Evolutionary conservation across 1,140 invertebrate genomes (phyloP), one percentile per base, ranked within the genome.

Genomic region (Macrobrachium rosenbergii): DNA sequence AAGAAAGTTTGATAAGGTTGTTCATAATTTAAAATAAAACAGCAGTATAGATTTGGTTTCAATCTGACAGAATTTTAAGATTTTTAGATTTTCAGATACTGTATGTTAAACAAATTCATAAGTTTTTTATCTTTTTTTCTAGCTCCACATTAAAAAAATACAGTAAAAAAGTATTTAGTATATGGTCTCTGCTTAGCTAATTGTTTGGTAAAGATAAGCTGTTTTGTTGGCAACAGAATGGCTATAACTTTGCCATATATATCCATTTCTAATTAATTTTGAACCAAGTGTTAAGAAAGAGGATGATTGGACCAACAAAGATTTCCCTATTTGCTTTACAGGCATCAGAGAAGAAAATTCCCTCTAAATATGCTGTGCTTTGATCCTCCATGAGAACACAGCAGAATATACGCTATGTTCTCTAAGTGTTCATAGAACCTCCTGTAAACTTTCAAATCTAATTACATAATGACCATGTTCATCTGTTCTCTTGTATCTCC

Each of bases 391-490:
- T 52, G 58, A 64, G 83, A 67, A 79, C 77, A 80, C 83, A 86
- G 83, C 83, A 73, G 28, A 86, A 72, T 86, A 86, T 86, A 86
- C 83, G 83, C 83, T 86, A 86, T 80, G 83, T 79, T 73, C 73
- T 86, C 45, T 86, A n/a, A n/a, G 77, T 85, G 76, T 86, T n/a
- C 77, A 86, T 80, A 76, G 37, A 17, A 0, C 5, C 17, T 19
- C 16, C 23, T 23, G 23, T 37, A 75, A 75, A 37, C 72, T 37
- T 37, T 37, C 19, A 17, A 75, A 37, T 19, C 17, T 37, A 75
- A n/a, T 17, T 23, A 37, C 28, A 75, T 19, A 75, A 23, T 19
- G 28, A 75, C 17, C n/a, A 2, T 37, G 19, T 19, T 37, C 45
- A 37, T 3, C 17, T 17, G 16, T 75, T 75, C 45, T 75, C 23